Evolutionary conservation across 2,797 vertebrate genomes (phyloP).

Genomic region (Hydrocynus forskahlii): DNA sequence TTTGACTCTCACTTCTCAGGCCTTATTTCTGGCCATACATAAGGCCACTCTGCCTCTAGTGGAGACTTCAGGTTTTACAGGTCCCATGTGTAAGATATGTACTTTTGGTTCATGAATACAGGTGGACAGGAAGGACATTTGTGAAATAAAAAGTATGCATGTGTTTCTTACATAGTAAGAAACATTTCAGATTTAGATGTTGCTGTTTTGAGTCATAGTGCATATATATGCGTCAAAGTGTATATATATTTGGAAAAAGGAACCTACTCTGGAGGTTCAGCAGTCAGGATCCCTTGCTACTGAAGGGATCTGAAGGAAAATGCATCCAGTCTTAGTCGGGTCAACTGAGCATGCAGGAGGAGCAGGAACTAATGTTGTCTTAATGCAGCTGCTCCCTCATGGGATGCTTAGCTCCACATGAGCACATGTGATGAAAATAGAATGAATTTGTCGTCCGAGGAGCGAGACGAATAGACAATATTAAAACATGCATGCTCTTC

Average conservation of each 20-base stretch:
- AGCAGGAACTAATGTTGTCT: constrained; percentile 1
- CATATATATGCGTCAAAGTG: neutral
- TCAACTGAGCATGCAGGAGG: neutral
- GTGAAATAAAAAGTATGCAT: neutral
- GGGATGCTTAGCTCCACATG: constrained; percentile 17
- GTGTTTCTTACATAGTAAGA: neutral
- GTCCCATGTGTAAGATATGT: neutral
- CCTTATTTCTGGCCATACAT: neutral
- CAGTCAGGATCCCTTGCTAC: neutral
- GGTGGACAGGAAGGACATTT: neutral
- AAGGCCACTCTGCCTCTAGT: constrained; percentile 55
- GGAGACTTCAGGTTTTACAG: constrained; percentile 29
- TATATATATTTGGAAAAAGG: neutral
- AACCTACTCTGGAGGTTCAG: neutral
- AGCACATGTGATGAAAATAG: constrained; percentile 26
- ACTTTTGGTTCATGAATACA: neutral
- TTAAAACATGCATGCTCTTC: constrained; percentile 17
- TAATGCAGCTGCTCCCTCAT: neutral
- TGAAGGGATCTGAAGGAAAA: neutral
- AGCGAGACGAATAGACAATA: constrained; percentile 24
- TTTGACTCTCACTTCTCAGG: neutral
- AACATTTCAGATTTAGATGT: neutral
- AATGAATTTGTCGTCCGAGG: constrained; percentile 34
- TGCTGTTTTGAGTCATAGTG: neutral
- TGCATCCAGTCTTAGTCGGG: neutral